Evolutionary conservation across 2,797 vertebrate genomes (phyloP), one percentile per base, ranked within the genome.

Genomic region (Sitta carolinensis): DNA sequence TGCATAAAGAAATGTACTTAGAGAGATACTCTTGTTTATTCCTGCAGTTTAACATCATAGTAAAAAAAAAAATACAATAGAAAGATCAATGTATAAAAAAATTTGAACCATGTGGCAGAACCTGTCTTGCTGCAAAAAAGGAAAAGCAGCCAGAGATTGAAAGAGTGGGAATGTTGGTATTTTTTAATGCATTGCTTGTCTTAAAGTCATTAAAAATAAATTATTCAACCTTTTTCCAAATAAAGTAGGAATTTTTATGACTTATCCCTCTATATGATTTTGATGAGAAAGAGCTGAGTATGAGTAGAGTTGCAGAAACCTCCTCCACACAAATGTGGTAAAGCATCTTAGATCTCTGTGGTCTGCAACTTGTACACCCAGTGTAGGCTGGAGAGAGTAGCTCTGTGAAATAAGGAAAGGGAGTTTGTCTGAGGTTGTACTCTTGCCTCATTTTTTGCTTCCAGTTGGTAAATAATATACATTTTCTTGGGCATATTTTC

Each of bases 101-200:
- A 89, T 84, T 82, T 90, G 62, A 97, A 93, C 92, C 70, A 73
- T 80, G 84, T 94, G 91, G 38, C 62, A 91, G 76, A 95, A 92
- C 57, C 70, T 93, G 82, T 90, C 74, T 83, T 82, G 62, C 58
- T 79, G 59, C 76, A 67, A 50, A 67, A 93, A 94, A 87, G 47
- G 45, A 95, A 93, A 93, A 82, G 59, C 89, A 95, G 75, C 5
- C 77, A 89, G 86, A 91, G 59, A 94, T 16, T 42, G 75, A 94
- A 84, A 52, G 15, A 58, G 42, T 21, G 20, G 34, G 22, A 14
- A 68, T 63, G 8, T 30, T 67, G 48, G 7, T 42, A 6, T 77
- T 61, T 91, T 83, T 91, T 73, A 29, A 45, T 63, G n/a, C 4
- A 8, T 58, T 51, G 27, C 27, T 84, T 87, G 34, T 87, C 64